Conservation (phyloP, 2,888 invertebrate genomes). For the Parnassius orleans region DNA sequence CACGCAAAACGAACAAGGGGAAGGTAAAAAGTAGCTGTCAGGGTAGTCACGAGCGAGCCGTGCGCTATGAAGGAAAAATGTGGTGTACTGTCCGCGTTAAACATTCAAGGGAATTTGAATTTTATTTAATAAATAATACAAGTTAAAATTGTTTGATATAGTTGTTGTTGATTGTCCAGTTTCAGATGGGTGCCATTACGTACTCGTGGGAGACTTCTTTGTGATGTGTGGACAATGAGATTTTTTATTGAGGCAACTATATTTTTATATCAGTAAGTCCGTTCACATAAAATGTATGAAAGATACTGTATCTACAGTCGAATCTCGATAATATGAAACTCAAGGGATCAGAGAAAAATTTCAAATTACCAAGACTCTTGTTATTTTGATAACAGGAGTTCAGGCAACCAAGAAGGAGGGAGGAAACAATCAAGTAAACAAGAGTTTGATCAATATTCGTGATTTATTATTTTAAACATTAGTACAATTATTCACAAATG, state of each 20-base stretch:
- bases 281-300: background rate
- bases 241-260: conserved; percentile 12
- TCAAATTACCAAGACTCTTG: too few species aligned
- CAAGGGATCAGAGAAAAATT: too few species aligned
- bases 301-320: too few species aligned
- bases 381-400: too few species aligned
- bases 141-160: background rate
- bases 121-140: fast-evolving
- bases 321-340: too few species aligned
- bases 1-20: conserved; percentile 59
- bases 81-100: conserved; percentile 22
- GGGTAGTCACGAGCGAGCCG: conserved; percentile 65
- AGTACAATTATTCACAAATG: too few species aligned
- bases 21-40: conserved; percentile 78
- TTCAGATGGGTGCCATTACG: conserved; percentile 21
- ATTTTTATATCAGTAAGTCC: conserved; percentile 3
- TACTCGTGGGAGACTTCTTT: conserved; percentile 27
- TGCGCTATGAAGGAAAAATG: conserved; percentile 62
- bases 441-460: too few species aligned
- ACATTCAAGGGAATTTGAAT: background rate
- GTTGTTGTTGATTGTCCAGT: conserved; percentile 15
- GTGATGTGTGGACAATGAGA: conserved; percentile 24
- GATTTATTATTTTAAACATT: too few species aligned
- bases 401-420: too few species aligned
- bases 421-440: too few species aligned